Base-by-base conservation (phyloP, 2,797 vertebrate species). In the Octomys mimax region DNA sequence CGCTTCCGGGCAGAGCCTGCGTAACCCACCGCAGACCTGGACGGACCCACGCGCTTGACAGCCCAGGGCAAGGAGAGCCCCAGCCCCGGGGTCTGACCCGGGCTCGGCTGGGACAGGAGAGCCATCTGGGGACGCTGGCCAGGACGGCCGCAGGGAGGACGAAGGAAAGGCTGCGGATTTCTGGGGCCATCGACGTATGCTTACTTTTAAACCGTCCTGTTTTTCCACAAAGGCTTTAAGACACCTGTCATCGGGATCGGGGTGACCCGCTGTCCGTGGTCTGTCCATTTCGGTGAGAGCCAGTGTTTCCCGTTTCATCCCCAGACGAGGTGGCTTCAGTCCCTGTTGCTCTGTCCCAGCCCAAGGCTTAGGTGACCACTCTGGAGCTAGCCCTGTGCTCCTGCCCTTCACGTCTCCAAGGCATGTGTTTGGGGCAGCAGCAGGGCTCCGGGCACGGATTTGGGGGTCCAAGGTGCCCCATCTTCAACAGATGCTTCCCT, bases 251-350 rank as follows among this genome's bases (percentile, higher is more conserved):
- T 28, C 42, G 42, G 42, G 42, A 42, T 42, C 31, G 28, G 68
- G 85, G 39, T 31, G 12, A 22, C 52, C 10, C 22, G 3, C 88
- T 9, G 31, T 36, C 26, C 2, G 39, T 83, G 21, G 12, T 49
- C 54, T 61, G 24, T 66, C 77, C 18, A 19, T 14, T n/a, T 9
- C 22, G 36, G 54, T 26, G 42, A 68, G 64, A 62, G 71, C 52
- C 33, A 4, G 21, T 0, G 0, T 73, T 66, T n/a, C 21, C 0
- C 21, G 8, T 66, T 71, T 77, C n/a, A 49, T n/a, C 28, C 8
- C 46, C 7, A 3, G 28, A 42, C 13, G 21, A 57, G 13, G 14
- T 71, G 39, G 82, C 21, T 31, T 57, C 68, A 46, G 75, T 49
- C 36, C 2, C 49, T 13, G 52, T 36, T 31, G 10, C 57, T 82